Conservation (phyloP, 2,888 invertebrate genomes). For the Entomobrya multifasciata region DNA sequence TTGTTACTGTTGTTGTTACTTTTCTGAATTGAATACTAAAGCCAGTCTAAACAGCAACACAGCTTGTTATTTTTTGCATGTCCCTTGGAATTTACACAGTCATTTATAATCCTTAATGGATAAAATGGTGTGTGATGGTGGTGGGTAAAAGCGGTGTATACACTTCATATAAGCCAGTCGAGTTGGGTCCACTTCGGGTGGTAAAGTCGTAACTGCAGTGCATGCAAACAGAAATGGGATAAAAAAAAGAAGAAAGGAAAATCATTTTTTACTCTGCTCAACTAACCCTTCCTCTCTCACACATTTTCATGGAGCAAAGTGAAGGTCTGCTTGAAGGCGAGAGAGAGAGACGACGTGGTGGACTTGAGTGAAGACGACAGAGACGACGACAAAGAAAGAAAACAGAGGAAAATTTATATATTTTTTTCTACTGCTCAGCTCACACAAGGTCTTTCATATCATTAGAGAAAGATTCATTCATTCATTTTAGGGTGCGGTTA, state of each 20-base stretch:
- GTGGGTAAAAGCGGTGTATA: not conserved
- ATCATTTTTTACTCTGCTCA: not conserved
- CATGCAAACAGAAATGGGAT: not conserved
- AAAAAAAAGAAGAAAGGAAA: not conserved
- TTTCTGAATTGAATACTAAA: no score
- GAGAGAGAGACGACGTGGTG: not conserved
- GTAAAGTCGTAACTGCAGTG: not conserved
- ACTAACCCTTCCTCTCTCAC: not conserved
- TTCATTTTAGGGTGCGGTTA: not conserved
- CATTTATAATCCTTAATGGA: slow-evolving; percentile 67
- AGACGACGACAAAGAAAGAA: not conserved
- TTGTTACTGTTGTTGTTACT: no score
- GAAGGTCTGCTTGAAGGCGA: slow-evolving; percentile 27
- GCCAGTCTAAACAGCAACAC: no score
- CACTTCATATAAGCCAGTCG: not conserved
- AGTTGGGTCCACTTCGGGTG: not conserved
- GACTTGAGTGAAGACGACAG: not conserved
- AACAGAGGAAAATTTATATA: not conserved
- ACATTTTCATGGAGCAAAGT: slow-evolving; percentile 24
- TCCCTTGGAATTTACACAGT: slow-evolving; percentile 46
- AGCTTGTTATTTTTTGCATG: not conserved
- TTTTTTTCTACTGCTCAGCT: not conserved
- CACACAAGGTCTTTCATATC: slow-evolving; percentile 50
- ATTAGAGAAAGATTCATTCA: not conserved
- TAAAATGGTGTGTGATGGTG: slow-evolving; percentile 16